These are phyloP conservation scores for Heliconius sara DNA, from an alignment of 2,888 invertebrate genomes.

Conservation along the genomic window DNA sequence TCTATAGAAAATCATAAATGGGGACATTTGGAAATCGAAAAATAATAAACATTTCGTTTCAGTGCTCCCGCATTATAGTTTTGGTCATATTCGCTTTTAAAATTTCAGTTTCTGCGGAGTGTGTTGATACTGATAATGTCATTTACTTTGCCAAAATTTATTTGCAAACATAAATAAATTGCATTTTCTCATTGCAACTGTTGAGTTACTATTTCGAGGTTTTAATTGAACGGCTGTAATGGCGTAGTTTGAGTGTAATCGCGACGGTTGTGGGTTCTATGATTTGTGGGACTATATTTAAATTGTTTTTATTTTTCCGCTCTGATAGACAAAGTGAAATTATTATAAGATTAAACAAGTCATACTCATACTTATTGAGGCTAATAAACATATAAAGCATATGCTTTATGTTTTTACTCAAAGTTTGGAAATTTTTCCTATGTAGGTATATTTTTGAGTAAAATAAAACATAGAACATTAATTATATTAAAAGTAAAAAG, in stretches of 20 bases:
- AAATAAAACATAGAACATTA: too few relatives aligned
- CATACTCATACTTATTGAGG: too few relatives aligned
- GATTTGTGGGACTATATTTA: too few relatives aligned
- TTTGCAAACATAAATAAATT: not conserved
- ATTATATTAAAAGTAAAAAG: too few relatives aligned
- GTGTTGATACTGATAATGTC: not conserved
- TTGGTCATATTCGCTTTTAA: not conserved
- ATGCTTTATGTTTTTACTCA: too few relatives aligned
- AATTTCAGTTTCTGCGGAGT: not conserved
- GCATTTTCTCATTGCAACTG: not conserved
- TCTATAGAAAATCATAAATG: not conserved
- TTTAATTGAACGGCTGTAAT: not conserved
- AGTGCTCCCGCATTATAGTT: not conserved
- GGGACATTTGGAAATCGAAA: slow-evolving; percentile 3
- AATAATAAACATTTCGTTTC: slow-evolving; percentile 20
- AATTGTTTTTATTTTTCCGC: not conserved
- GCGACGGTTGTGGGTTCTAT: not conserved
- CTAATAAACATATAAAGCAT: too few relatives aligned
- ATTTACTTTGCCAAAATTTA: not conserved
- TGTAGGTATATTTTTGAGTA: too few relatives aligned
- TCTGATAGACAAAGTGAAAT: not conserved
- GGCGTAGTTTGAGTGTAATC: not conserved
- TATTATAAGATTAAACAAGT: too few relatives aligned
- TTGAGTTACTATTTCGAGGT: slow-evolving; percentile 1
- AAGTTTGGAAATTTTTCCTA: too few relatives aligned